Evolutionary conservation across 2,797 vertebrate species (phyloP), one percentile per base, ranked within the genome.

Genomic region (Emys orbicularis): DNA sequence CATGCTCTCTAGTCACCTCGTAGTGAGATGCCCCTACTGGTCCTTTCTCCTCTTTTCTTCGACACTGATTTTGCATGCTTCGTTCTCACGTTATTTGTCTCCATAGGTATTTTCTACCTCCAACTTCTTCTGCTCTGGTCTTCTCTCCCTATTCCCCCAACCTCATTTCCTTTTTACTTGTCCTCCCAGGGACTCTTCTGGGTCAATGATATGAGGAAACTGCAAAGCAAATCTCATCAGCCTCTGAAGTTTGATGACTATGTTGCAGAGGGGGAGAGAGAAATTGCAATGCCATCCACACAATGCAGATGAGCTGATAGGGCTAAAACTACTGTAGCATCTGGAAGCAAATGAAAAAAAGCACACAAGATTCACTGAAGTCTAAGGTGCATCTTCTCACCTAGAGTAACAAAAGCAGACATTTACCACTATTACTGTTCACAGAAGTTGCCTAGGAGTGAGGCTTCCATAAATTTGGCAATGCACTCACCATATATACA

Each of bases 351-450:
- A 50, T 79, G 12, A 84, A 94, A 72, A 76, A 79, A 49, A 37
- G 57, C 7, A 81, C 41, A 29, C 6, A 49, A 79, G 57, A 61
- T 89, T 59, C 84, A 44, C 65, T 88, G 61, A 89, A 88, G 9
- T 79, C 95, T 41, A 88, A 84, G 83, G 79, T 44, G 65, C 41
- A 86, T 90, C 31, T 25, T 94, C 90, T 90, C 87, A 96, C n/a
- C 65, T 81, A 91, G 89, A 88, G 29, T 88, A 89, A 87, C 59
- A 95, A 81, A 53, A 52, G 91, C 82, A 96, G 87, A 56, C 8
- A 50, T 90, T 90, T 89, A 86, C 79, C 90, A 79, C 11, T 90
- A 49, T 83, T 96, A 50, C 72, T 86, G 50, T 81, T 96, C 92
- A 83, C 79, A 95, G 93, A 81, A 92, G 47, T 65, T 92, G n/a